phyloP scores from a whole-genome alignment of 2,888 invertebrate genomes.

The Pollenia angustigena region DNA sequence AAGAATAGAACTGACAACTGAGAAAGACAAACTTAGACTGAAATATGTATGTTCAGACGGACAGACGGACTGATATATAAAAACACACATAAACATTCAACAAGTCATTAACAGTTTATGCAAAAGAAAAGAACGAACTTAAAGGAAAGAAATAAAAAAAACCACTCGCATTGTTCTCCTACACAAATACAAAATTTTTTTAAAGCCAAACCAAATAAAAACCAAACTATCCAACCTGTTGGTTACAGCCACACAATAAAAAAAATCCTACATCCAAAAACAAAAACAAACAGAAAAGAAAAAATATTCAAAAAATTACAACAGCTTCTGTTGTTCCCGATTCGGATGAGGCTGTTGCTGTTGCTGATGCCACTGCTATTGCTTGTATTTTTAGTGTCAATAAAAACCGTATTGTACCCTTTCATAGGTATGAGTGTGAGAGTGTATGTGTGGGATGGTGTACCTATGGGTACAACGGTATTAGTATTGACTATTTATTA shows the following conservation, averaged over 20 bases:
- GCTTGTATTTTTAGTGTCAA: conserved; percentile 15
- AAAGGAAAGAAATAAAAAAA: conserved; percentile 9
- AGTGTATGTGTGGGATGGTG: background rate
- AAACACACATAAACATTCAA: conserved; percentile 58
- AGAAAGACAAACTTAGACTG: conserved; percentile 72
- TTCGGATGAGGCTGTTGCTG: background rate
- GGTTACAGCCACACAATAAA: conserved; percentile 29
- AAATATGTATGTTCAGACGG: background rate
- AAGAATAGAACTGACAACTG: conserved; percentile 56
- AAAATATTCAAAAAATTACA: conserved; percentile 15
- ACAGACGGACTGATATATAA: background rate
- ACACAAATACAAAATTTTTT: conserved; percentile 51
- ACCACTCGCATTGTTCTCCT: conserved; percentile 56
- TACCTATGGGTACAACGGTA: background rate
- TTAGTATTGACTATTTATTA: conserved; percentile 33
- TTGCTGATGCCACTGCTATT: background rate
- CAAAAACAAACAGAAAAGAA: conserved; percentile 14
- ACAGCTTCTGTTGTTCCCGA: conserved; percentile 1
- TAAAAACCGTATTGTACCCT: conserved; percentile 4
- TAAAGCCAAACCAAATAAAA: conserved; percentile 19
- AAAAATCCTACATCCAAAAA: conserved; percentile 35
- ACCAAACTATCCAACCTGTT: conserved; percentile 51
- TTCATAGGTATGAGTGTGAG: background rate
- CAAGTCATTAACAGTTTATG: conserved; percentile 69
- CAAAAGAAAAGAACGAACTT: conserved; percentile 41